phyloP scores from a whole-genome alignment of 2,797 vertebrate species.

The Oreonectes daqikongensis region DNA sequence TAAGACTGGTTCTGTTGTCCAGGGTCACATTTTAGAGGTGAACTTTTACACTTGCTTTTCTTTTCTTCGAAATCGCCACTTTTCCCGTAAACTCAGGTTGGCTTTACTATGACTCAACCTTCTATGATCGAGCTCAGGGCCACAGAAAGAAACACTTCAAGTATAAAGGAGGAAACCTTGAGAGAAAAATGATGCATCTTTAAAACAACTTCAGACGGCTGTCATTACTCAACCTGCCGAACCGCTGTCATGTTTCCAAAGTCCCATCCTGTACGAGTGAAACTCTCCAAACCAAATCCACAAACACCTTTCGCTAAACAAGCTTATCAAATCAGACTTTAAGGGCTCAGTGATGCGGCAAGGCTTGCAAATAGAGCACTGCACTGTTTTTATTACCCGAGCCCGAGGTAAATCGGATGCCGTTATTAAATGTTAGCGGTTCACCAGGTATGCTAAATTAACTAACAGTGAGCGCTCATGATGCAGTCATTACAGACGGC shows the following conservation, averaged over 20 bases:
- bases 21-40: too few species aligned
- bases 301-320: conserved; percentile 57
- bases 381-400: conserved; percentile 58
- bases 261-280: conserved; percentile 9
- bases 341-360: conserved; percentile 58
- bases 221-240: conserved; percentile 44
- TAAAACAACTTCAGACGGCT: conserved; percentile 36
- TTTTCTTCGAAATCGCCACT: too few species aligned
- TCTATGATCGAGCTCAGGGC: conserved; percentile 8
- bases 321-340: conserved; percentile 61
- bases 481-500: conserved; percentile 54
- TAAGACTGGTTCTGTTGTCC: too few species aligned
- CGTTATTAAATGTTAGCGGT: conserved; percentile 62
- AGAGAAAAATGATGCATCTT: conserved; percentile 35
- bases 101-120: conserved; percentile 6
- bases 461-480: conserved; percentile 62
- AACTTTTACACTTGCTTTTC: too few species aligned
- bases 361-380: conserved; percentile 61
- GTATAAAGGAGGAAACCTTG: conserved; percentile 13
- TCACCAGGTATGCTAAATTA: conserved; percentile 70
- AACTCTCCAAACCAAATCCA: conserved; percentile 51
- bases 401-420: conserved; percentile 60
- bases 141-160: neutral
- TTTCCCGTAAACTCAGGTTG: too few species aligned
- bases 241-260: conserved; percentile 30